Evolutionary conservation across 2,113 vertebrate genomes (phyloP), one percentile per base, ranked within the genome.

Genomic region (Muntiacus reevesi): DNA sequence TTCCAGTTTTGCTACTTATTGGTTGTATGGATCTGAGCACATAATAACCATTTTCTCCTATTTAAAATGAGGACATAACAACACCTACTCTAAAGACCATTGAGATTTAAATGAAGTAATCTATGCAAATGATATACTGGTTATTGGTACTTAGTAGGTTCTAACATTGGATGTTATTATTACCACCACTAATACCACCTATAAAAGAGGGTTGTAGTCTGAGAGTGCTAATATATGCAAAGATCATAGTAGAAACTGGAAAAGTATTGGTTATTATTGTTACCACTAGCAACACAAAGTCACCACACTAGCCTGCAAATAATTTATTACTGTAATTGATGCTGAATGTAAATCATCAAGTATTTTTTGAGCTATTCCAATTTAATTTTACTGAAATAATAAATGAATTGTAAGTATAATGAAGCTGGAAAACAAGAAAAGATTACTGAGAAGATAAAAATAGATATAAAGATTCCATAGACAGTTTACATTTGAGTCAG

Each of bases 331-430:
- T 95, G 2, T 93, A 95, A 96, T 88, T 95, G 36, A 88, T 76
- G 8, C 50, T 83, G 23, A 92, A 86, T 94, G 17, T 94, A 95
- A 95, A 87, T 81, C 81, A 74, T 78, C 45, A 89, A 30, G 13
- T 76, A 47, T 17, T 76, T 93, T 95, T 95, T 91, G 4, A 93
- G n/a, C 33, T 40, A 54, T 57, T 97, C 45, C 7, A 93, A 15
- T 83, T 94, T 90, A 87, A 91, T 21, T 60, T 97, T 47, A 74
- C 13, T 89, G 55, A 93, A 97, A 86, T 91, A 64, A n/a, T 79
- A 50, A 79, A 50, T 79, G 76, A 79, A 79, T 79, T 79, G 2
- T 79, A 79, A 79, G 76, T 15, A 76, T 91, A 82, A 59, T 47
- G 64, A 90, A 82, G 93, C 9, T 94, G 6, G 59, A 91, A 43